Evolutionary conservation across 2,113 vertebrate genomes (phyloP), one percentile per base, ranked within the genome.

Genomic region (Holacanthus passer): DNA sequence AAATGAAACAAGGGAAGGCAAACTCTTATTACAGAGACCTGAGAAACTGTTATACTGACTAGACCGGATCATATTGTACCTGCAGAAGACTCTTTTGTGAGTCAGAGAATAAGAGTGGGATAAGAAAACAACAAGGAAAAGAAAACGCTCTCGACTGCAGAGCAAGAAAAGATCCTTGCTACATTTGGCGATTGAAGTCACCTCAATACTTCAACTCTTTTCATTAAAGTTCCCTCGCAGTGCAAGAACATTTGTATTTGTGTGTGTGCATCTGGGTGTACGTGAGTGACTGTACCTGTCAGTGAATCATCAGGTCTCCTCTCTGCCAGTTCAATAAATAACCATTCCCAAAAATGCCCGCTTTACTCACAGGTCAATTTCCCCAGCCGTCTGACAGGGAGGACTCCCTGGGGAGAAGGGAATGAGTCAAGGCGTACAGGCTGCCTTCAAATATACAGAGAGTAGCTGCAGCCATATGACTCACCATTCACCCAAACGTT

Each of bases 361-460:
- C 59, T 87, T 91, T 85, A 88, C 86, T 90, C 90, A 85, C 89
- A 87, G 90, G 88, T 90, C 89, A 84, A 87, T 93, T 91, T 87
- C 87, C 87, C 76, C 76, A 77, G 88, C 87, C 84, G 89, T 83
- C 82, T 77, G 91, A 87, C 86, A 71, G 91, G 75, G 80, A 82
- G 73, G 91, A 85, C 87, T 87, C 90, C 92, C 87, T 3, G 8
- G 56, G 67, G 90, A 88, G 89, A 87, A 67, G 58, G 62, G 87
- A 90, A 94, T 89, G 89, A 92, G 88, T 89, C 84, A 72, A 87
- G 85, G 77, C 55, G 17, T 55, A 19, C 56, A 39, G 81, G 65
- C 88, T 66, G 81, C 87, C 88, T 82, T 81, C 78, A 75, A 82
- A 89, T 86, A 83, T 84, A 68, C 55, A 77, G 80, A 64, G 32